Evolutionary conservation across 2,888 invertebrate genomes (phyloP).

Genomic region (Candidula unifasciata): DNA sequence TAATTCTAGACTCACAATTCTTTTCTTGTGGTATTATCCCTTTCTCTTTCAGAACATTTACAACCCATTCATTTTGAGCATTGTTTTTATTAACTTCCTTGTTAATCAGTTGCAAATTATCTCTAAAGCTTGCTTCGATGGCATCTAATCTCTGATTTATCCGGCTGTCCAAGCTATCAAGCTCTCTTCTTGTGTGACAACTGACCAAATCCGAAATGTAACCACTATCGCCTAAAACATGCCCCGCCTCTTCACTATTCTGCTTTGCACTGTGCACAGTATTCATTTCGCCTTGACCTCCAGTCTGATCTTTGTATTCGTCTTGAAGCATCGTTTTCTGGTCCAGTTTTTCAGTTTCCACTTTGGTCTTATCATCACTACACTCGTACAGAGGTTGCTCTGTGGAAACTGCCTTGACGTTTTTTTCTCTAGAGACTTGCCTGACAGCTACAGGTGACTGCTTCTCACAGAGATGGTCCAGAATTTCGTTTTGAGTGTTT

Average conservation of each 20-base stretch:
- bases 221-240: neutral
- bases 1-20: too few species aligned
- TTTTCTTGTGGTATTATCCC: too few species aligned
- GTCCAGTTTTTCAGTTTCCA: neutral
- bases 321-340: neutral
- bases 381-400: neutral
- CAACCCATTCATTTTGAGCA: neutral
- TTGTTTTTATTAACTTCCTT: neutral
- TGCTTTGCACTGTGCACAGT: neutral
- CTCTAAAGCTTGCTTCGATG: neutral
- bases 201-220: neutral
- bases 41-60: neutral
- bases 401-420: too few species aligned
- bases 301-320: neutral
- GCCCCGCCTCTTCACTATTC: neutral
- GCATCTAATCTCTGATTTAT: neutral
- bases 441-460: too few species aligned
- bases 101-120: neutral
- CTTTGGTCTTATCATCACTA: neutral
- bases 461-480: too few species aligned
- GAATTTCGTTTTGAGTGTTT: too few species aligned
- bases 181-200: neutral
- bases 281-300: neutral
- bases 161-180: neutral
- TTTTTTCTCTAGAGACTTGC: too few species aligned